These are phyloP conservation scores for Zeus faber DNA, from an alignment of 2,113 vertebrate species.

Conservation along the genomic window DNA sequence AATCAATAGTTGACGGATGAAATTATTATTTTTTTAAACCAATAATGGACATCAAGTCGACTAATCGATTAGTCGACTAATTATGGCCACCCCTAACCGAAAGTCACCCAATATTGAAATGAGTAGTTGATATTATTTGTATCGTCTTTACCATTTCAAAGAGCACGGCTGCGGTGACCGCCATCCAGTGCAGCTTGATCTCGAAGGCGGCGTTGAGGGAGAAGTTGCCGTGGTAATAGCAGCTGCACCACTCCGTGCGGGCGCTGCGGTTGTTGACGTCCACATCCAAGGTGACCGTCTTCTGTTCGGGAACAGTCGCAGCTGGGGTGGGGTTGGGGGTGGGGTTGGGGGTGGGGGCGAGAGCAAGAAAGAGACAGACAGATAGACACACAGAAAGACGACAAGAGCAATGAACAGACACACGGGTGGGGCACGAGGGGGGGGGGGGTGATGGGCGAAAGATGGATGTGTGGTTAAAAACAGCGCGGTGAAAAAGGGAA, in stretches of 20 bases:
- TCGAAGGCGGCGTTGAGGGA: conserved; percentile 90
- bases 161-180: conserved; percentile 90
- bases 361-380: conserved; percentile 15
- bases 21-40: too few relatives aligned
- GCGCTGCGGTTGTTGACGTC: conserved; percentile 95
- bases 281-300: conserved; percentile 91
- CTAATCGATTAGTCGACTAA: too few relatives aligned
- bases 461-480: conserved; percentile 31
- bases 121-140: too few relatives aligned
- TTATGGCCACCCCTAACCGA: too few relatives aligned
- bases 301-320: conserved; percentile 92
- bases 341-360: conserved; percentile 10
- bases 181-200: conserved; percentile 99
- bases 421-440: conserved; percentile 31
- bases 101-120: too few relatives aligned
- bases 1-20: too few relatives aligned
- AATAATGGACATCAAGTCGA: too few relatives aligned
- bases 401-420: conserved; percentile 23
- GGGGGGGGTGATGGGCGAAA: conserved; percentile 11
- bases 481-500: conserved; percentile 5
- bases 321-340: conserved; percentile 66
- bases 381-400: conserved; percentile 8
- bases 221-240: conserved; percentile 96
- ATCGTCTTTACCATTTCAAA: conserved; percentile 96
- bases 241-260: conserved; percentile 95